Percentiles rank a stretch among this genome's conserved stretches.
Conservation (phyloP, 2,113 vertebrate species). For the Mesocricetus auratus region DNA sequence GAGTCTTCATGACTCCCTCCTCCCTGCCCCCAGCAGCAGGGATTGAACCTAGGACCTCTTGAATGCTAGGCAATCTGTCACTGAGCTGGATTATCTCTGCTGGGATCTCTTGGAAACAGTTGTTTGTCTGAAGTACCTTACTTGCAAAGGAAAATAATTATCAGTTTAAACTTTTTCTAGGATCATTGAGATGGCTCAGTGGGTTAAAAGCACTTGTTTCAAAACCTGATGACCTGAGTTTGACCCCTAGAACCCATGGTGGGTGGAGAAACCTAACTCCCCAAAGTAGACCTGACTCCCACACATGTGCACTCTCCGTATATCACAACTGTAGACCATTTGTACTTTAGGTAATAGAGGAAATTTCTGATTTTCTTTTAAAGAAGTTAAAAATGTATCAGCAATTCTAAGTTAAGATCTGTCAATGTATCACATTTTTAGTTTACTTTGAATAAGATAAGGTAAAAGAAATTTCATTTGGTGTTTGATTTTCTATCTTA, state of each 20-base stretch:
- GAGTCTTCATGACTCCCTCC: too few species aligned
- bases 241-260: too few species aligned
- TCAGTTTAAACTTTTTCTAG: neutral
- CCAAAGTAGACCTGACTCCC: neutral
- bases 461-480: neutral
- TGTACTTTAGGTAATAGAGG: conserved; percentile 4
- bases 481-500: neutral
- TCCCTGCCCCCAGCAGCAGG: too few species aligned
- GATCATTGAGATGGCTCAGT: neutral
- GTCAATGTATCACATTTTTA: neutral
- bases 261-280: neutral
- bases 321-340: conserved; percentile 17
- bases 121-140: neutral
- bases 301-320: neutral
- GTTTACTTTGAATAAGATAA: conserved; percentile 36
- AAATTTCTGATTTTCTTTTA: neutral
- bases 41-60: neutral
- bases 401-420: conserved; percentile 54
- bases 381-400: conserved; percentile 28
- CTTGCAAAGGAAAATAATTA: neutral
- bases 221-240: neutral
- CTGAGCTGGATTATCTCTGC: too few species aligned
- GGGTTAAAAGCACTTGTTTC: neutral
- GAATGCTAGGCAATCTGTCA: neutral
- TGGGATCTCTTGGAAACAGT: neutral